phyloP scores from a whole-genome alignment of 2,888 invertebrate genomes.

The Lingula anatina region DNA sequence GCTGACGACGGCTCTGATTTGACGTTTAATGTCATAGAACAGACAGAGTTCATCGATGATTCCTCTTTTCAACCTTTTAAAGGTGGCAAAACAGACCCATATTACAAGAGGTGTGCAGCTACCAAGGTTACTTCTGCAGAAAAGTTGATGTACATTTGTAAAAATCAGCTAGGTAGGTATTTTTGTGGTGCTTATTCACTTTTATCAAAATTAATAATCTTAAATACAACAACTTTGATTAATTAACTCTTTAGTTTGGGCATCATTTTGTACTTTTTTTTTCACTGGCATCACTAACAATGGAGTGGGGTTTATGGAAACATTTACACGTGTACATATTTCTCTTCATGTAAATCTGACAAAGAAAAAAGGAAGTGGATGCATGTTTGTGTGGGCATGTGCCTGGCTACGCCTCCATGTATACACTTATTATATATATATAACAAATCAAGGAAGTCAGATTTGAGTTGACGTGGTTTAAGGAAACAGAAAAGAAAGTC shows the following conservation, averaged over 20 bases:
- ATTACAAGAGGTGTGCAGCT: constrained; percentile 83
- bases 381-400: no score
- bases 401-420: no score
- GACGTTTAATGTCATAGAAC: constrained; percentile 89
- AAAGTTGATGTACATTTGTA: constrained; percentile 98
- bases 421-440: no score
- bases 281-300: neutral
- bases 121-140: constrained; percentile 93
- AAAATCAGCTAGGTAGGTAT: constrained; percentile 79
- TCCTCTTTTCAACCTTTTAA: constrained; percentile 97
- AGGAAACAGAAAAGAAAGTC: no score
- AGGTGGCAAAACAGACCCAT: constrained; percentile 91
- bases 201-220: neutral
- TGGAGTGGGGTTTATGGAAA: neutral
- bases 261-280: neutral
- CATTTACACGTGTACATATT: neutral
- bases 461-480: no score
- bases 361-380: no score
- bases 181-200: neutral
- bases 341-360: no score
- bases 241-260: neutral
- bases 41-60: constrained; percentile 98
- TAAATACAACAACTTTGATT: neutral
- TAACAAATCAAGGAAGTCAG: no score
- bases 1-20: constrained; percentile 84